A percentile compares a stretch with the other conserved stretches of the same genome.
Evolutionary conservation across 2,797 vertebrate genomes (phyloP).

Genomic region (Eutrigla gurnardus): DNA sequence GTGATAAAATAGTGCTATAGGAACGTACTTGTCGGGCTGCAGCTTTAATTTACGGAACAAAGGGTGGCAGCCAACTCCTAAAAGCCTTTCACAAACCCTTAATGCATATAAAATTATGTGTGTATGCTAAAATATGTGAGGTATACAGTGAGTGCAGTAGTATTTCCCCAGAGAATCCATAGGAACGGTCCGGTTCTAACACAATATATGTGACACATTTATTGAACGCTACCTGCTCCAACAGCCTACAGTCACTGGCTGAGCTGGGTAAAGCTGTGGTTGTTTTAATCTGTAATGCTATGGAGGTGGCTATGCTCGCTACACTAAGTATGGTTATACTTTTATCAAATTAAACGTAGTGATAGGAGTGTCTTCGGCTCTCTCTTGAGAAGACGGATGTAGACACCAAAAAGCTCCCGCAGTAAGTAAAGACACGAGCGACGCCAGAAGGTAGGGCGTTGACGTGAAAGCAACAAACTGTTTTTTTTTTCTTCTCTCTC

Average conservation of each 20-base stretch:
- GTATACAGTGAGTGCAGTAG: neutral
- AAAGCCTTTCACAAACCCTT: slow-evolving; percentile 8
- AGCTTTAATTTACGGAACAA: slow-evolving; percentile 4
- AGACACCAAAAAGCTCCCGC: neutral
- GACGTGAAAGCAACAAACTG: neutral
- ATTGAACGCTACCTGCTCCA: neutral
- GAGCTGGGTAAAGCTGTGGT: neutral
- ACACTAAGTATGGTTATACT: neutral
- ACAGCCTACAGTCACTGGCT: neutral
- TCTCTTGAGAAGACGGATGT: neutral
- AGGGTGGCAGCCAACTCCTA: neutral
- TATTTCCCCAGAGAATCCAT: neutral
- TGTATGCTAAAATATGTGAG: neutral
- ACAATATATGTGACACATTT: neutral
- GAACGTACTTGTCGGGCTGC: neutral
- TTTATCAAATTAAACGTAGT: neutral
- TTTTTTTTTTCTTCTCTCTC: neutral
- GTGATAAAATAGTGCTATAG: neutral
- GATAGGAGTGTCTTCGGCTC: neutral
- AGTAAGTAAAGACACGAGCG: neutral
- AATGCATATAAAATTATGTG: neutral
- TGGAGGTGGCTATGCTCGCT: neutral
- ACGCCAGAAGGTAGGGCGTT: neutral
- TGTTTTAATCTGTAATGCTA: neutral
- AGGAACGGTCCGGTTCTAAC: neutral